phyloP scores from a whole-genome alignment of 2,888 invertebrate species.

The Lordiphosa fenestrarum region DNA sequence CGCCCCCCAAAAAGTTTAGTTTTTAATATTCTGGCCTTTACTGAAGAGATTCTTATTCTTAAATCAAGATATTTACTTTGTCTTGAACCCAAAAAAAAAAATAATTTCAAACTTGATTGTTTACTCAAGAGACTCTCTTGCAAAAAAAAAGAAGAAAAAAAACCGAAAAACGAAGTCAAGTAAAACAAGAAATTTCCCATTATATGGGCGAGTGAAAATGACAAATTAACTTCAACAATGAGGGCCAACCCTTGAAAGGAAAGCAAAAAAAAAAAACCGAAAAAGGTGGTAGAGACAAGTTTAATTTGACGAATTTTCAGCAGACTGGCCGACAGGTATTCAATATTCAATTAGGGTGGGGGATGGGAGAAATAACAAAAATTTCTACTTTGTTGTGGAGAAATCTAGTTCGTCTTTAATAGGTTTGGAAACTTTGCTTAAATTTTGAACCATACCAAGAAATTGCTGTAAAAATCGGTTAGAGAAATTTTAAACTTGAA shows the following conservation, averaged over 20 bases:
- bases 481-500: too few relatives aligned
- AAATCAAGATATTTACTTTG: slow-evolving; percentile 62
- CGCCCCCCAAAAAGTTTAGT: slow-evolving; percentile 31
- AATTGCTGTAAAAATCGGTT: too few relatives aligned
- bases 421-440: too few relatives aligned
- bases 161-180: slow-evolving; percentile 25
- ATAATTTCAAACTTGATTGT: slow-evolving; percentile 51
- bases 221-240: slow-evolving; percentile 70
- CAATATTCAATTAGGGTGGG: slow-evolving; percentile 9
- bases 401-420: too few relatives aligned
- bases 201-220: slow-evolving; percentile 68
- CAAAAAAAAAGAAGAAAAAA: slow-evolving; percentile 16
- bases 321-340: not conserved
- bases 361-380: too few relatives aligned
- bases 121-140: slow-evolving; percentile 14
- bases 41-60: slow-evolving; percentile 28
- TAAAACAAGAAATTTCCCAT: slow-evolving; percentile 46
- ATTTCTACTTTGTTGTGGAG: too few relatives aligned
- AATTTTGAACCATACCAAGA: too few relatives aligned
- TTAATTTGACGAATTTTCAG: not conserved
- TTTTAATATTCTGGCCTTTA: slow-evolving; percentile 34
- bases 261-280: slow-evolving; percentile 4
- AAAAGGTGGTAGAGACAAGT: slow-evolving; percentile 7
- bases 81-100: slow-evolving; percentile 23
- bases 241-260: not conserved